phyloP scores from a whole-genome alignment of 2,888 invertebrate species.

The Pristionchus maxplancki region DNA sequence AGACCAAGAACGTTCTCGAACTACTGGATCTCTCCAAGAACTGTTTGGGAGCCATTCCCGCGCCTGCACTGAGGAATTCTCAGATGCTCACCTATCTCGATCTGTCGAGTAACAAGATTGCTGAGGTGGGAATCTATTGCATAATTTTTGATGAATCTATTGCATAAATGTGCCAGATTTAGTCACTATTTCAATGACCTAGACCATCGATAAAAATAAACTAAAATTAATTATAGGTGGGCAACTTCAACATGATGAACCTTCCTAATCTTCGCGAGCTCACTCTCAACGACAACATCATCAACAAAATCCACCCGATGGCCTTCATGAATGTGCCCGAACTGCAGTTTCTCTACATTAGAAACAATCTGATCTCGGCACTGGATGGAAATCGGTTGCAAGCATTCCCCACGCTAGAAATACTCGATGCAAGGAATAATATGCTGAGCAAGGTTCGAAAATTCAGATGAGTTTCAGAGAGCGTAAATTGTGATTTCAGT shows the following conservation, averaged over 20 bases:
- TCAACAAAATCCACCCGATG: conserved; percentile 86
- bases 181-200: background rate
- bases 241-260: conserved; percentile 87
- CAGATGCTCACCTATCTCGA: conserved; percentile 85
- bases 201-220: conserved; percentile 1
- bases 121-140: conserved; percentile 81
- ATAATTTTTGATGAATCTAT: background rate
- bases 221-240: conserved; percentile 54
- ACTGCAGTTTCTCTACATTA: conserved; percentile 84
- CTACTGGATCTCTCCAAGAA: conserved; percentile 89
- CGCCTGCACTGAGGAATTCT: conserved; percentile 88
- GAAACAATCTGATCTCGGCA: conserved; percentile 87
- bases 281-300: conserved; percentile 80
- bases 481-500: conserved; percentile 54
- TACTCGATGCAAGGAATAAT: conserved; percentile 87
- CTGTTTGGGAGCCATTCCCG: conserved; percentile 87
- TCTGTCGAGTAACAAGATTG: conserved; percentile 87
- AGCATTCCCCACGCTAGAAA: conserved; percentile 85
- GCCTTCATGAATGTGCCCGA: conserved; percentile 88
- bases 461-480: too few relatives aligned
- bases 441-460: conserved; percentile 83
- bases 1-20: conserved; percentile 81
- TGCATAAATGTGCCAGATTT: too few relatives aligned
- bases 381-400: conserved; percentile 89
- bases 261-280: conserved; percentile 86